Percentiles rank a stretch among this genome's conserved stretches.
phyloP scores from a whole-genome alignment of 2,113 vertebrate genomes.

The Centropristis striata region DNA sequence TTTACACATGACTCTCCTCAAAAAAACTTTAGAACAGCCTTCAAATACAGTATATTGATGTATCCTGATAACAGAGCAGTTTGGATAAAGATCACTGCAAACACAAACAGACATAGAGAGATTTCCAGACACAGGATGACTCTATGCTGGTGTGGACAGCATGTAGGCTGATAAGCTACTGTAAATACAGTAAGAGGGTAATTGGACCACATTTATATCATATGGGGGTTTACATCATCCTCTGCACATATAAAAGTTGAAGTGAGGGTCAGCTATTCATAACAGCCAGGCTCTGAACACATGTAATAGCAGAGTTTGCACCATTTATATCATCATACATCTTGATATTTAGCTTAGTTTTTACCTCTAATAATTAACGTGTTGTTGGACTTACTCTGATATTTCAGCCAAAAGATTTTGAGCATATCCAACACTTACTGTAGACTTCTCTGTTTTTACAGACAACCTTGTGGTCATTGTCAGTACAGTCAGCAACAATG shows the following conservation, averaged over 20 bases:
- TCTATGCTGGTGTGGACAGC: conserved; percentile 34
- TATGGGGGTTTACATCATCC: conserved; percentile 71
- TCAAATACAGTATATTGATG: background rate
- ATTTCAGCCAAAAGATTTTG: background rate
- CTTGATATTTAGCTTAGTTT: background rate
- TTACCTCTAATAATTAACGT: background rate
- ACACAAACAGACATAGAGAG: conserved; percentile 38
- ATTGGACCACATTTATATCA: conserved; percentile 53
- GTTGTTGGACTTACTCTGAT: background rate
- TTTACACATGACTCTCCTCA: conserved; percentile 11
- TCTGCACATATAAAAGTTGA: conserved; percentile 41
- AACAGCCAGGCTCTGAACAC: background rate
- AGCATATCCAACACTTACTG: background rate
- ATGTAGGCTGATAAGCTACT: conserved; percentile 35
- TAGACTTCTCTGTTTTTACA: background rate
- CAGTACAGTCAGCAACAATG: background rate
- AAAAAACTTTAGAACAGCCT: conserved; percentile 8
- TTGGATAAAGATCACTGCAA: conserved; percentile 46
- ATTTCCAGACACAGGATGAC: conserved; percentile 13
- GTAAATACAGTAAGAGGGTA: conserved; percentile 40
- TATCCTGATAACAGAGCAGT: conserved; percentile 12
- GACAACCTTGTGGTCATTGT: background rate
- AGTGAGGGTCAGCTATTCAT: conserved; percentile 49
- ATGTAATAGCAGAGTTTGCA: background rate
- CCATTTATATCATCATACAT: no score